These are phyloP conservation scores for Leucophenga varia DNA, from an alignment of 1,140 invertebrate genomes.

Conservation along the genomic window DNA sequence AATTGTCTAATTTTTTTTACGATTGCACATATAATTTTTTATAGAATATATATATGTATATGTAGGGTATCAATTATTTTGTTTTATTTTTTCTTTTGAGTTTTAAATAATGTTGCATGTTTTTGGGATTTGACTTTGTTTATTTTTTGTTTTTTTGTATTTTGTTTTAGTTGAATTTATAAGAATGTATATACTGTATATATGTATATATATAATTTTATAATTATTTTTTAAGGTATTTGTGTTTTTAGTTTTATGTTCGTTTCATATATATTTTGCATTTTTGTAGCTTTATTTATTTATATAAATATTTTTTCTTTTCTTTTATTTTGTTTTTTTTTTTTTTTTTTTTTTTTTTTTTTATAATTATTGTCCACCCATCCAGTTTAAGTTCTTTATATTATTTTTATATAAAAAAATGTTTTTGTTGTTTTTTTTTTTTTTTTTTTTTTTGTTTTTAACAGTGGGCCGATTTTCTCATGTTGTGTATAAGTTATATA, in stretches of 20 bases:
- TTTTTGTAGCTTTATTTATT: constrained; percentile 23
- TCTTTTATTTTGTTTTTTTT: too few species aligned
- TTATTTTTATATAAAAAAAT: too few species aligned
- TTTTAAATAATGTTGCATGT: constrained; percentile 10
- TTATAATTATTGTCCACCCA: constrained; percentile 55
- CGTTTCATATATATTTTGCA: constrained; percentile 14
- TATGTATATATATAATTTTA: constrained; percentile 46
- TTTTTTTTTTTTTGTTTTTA: constrained; percentile 14
- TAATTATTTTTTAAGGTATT: neutral
- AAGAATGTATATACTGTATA: constrained; percentile 29
- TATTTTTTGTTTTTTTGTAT: constrained; percentile 9
- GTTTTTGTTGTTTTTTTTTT: constrained; percentile 33
- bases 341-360: constrained; percentile 26
- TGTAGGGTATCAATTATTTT: constrained; percentile 9
- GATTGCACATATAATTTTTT: too few species aligned
- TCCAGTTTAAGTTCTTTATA: constrained; percentile 55
- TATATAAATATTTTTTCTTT: constrained; percentile 9
- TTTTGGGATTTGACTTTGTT: constrained; percentile 8
- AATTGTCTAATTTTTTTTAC: too few species aligned
- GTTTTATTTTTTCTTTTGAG: constrained; percentile 13
- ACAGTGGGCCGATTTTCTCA: too few species aligned
- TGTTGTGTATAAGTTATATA: too few species aligned
- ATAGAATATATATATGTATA: too few species aligned
- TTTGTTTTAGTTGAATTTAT: constrained; percentile 16
- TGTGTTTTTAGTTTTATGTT: constrained; percentile 4